Base-by-base conservation (phyloP, 2,113 vertebrate genomes). In the Cebus imitator region DNA sequence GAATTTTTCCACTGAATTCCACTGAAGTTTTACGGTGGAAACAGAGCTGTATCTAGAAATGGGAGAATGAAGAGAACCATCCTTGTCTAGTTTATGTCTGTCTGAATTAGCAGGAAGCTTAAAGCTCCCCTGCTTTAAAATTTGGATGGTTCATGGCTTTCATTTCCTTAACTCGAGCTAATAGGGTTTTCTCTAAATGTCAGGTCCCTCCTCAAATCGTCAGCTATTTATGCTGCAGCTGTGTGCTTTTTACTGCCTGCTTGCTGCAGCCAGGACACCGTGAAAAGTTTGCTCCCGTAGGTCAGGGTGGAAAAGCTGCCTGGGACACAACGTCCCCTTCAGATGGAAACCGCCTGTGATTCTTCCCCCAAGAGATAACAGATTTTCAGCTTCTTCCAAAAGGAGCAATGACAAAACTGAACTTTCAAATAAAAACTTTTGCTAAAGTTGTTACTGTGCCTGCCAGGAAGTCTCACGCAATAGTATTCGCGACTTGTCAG, bases 61-160 rank as follows among this genome's bases (percentile, higher is more conserved):
- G 0, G 0, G 27, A 3, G 64, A 8, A 8, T 10, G 20, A 20
- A 82, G 61, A 87, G 8, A 55, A 10, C 13, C 0, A 0, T 32
- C 43, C 58, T 11, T 5, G 1, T 18, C 83, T 3, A 0, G 6
- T 12, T 18, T 25, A 3, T 12, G 21, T 64, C 23, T 3, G 32
- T 45, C 66, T 13, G 52, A 66, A n/a, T 21, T 11, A 27, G n/a
- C 27, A 64, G 61, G 35, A n/a, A 20, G 6, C 2, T 76, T 37
- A 8, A 61, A 70, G 18, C 23, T 43, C 43, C 52, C 64, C 13
- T 32, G 50, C 72, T 66, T 72, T 32, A 52, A 55, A 79, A 57
- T 4, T 2, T 16, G 45, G 45, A 57, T 30, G 50, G 6, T 25
- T 37, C 10, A 0, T 17, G 48, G 7, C 18, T 35, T 70, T 25